These are phyloP conservation scores for Vombatus ursinus DNA, from an alignment of 2,113 vertebrate genomes.

Conservation along the genomic window DNA sequence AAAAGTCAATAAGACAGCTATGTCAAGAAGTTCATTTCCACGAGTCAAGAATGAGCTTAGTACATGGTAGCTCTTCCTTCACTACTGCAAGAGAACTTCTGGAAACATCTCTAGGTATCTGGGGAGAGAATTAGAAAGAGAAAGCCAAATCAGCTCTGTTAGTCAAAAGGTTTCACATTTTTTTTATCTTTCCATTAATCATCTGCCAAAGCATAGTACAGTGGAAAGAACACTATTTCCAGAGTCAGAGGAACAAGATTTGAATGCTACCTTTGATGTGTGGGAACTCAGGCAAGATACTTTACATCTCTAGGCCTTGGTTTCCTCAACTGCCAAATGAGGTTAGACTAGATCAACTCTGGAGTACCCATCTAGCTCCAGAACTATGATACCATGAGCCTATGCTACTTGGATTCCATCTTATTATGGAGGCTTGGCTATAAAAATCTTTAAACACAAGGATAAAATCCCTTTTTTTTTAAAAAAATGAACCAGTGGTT, in stretches of 20 bases:
- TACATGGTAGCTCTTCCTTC: too few species aligned
- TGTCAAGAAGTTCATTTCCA: neutral
- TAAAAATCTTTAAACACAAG: neutral
- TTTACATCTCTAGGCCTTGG: neutral
- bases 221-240: neutral
- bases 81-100: too few species aligned
- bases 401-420: neutral
- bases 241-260: neutral
- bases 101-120: too few species aligned
- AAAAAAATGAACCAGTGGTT: neutral
- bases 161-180: too few species aligned
- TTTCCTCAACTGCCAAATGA: too few species aligned
- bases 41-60: too few species aligned
- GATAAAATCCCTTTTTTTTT: neutral
- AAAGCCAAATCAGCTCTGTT: neutral
- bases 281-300: neutral
- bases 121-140: neutral
- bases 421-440: neutral
- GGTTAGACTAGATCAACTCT: neutral
- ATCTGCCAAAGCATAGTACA: neutral
- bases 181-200: too few species aligned
- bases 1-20: neutral
- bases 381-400: neutral
- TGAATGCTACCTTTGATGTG: neutral
- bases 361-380: neutral